Conservation (phyloP, 2,888 invertebrate species). For the Altica lythri region DNA sequence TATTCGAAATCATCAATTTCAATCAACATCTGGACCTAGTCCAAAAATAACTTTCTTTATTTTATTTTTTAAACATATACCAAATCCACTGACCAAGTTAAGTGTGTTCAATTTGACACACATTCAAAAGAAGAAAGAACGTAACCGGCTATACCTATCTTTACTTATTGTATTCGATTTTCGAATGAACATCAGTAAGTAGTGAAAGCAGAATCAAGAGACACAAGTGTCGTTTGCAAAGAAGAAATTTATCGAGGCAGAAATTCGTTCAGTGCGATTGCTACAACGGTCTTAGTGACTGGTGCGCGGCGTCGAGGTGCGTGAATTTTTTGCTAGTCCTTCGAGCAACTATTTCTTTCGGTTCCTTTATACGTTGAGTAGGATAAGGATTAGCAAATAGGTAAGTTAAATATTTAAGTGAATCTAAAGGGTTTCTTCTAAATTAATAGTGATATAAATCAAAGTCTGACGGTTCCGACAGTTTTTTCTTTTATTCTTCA, state of each 20-base stretch:
- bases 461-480: no score
- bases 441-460: no score
- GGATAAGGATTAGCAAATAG: slow-evolving; percentile 1
- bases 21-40: no score
- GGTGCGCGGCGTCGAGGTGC: slow-evolving; percentile 11
- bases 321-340: slow-evolving; percentile 12
- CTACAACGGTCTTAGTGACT: slow-evolving; percentile 4
- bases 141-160: slow-evolving; percentile 9
- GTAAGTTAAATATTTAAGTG: no score
- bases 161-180: slow-evolving; percentile 4
- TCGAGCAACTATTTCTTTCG: not conserved
- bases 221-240: slow-evolving; percentile 20
- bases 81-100: slow-evolving; percentile 9
- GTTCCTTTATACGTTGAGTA: not conserved
- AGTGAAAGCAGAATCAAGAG: slow-evolving; percentile 13
- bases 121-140: not conserved
- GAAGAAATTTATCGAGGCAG: slow-evolving; percentile 13
- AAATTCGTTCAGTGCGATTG: slow-evolving; percentile 18
- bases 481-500: no score
- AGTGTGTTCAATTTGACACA: slow-evolving; percentile 2
- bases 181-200: not conserved
- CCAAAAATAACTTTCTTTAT: slow-evolving; percentile 5
- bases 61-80: not conserved
- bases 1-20: no score
- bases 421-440: no score